phyloP scores from a whole-genome alignment of 2,888 invertebrate species.

The Erebia ligea region DNA sequence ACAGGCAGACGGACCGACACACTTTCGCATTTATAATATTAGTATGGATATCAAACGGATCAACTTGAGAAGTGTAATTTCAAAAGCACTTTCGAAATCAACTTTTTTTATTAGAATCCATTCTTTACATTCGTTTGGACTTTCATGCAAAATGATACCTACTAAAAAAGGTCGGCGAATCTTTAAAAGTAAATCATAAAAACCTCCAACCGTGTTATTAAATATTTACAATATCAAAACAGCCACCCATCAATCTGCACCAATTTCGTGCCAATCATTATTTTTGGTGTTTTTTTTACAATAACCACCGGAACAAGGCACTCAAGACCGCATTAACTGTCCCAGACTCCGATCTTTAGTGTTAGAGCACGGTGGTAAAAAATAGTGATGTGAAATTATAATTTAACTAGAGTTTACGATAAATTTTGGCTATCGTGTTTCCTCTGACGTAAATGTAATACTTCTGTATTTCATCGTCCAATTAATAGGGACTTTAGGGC shows the following conservation, averaged over 20 bases:
- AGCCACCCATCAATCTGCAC: constrained; percentile 29
- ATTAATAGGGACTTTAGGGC: no score
- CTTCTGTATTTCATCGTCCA: no score
- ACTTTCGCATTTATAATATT: no score
- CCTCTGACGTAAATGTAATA: neutral
- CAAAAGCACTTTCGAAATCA: no score
- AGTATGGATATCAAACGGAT: no score
- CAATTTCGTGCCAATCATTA: constrained; percentile 33
- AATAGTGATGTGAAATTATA: constrained; percentile 3
- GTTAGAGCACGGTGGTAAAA: neutral
- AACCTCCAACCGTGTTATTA: constrained; percentile 22
- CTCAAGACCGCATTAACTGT: constrained; percentile 1
- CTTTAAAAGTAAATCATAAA: constrained; percentile 1
- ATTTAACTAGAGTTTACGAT: neutral
- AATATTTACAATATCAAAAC: constrained; percentile 31
- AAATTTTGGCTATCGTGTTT: neutral
- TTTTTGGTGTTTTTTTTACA: neutral
- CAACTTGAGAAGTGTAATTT: no score
- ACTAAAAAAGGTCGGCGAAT: neutral
- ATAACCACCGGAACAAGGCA: constrained; percentile 26
- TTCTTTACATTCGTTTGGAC: no score
- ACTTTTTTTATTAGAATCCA: no score
- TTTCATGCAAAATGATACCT: neutral
- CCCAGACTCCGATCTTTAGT: constrained; percentile 1
- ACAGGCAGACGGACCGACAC: no score